These are phyloP conservation scores for Recurvirostra avosetta DNA, from an alignment of 2,113 vertebrate species.

Conservation along the genomic window DNA sequence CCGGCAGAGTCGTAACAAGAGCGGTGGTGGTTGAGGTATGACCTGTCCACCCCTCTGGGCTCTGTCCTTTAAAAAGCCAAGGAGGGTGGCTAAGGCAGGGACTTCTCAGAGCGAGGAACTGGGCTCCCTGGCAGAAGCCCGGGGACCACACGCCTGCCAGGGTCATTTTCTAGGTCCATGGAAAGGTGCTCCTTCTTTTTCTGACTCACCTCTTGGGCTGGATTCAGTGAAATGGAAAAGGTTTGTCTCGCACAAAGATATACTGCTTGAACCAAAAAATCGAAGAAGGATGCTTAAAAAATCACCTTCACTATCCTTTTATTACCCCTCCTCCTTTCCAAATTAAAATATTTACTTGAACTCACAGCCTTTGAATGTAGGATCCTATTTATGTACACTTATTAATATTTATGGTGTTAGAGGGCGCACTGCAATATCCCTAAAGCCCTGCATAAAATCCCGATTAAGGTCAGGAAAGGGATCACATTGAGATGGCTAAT, in stretches of 20 bases:
- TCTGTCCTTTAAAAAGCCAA: not conserved
- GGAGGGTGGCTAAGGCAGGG: not conserved
- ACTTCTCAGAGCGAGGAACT: not conserved
- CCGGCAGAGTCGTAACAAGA: not conserved
- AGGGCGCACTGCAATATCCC: conserved; percentile 34
- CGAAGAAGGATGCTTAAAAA: not conserved
- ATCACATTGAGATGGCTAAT: conserved; percentile 33
- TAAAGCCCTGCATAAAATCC: conserved; percentile 53
- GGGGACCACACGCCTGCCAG: not conserved
- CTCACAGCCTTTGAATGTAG: conserved; percentile 25
- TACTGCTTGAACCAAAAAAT: not conserved
- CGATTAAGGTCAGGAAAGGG: conserved; percentile 26
- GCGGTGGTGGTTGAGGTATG: accelerated
- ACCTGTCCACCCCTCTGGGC: not conserved
- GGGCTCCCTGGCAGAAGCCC: not conserved
- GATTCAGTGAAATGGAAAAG: not conserved
- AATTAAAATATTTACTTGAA: conserved; percentile 43
- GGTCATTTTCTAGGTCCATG: not conserved
- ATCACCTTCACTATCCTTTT: conserved; percentile 17
- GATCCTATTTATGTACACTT: conserved; percentile 54
- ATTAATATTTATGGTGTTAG: conserved; percentile 57
- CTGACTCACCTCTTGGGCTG: not conserved
- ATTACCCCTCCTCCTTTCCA: not conserved
- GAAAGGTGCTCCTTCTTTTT: not conserved
- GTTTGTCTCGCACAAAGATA: not conserved